Percentiles rank a stretch among this genome's conserved stretches.
Conservation (phyloP, 2,888 invertebrate genomes). For the Mayetiola destructor region DNA sequence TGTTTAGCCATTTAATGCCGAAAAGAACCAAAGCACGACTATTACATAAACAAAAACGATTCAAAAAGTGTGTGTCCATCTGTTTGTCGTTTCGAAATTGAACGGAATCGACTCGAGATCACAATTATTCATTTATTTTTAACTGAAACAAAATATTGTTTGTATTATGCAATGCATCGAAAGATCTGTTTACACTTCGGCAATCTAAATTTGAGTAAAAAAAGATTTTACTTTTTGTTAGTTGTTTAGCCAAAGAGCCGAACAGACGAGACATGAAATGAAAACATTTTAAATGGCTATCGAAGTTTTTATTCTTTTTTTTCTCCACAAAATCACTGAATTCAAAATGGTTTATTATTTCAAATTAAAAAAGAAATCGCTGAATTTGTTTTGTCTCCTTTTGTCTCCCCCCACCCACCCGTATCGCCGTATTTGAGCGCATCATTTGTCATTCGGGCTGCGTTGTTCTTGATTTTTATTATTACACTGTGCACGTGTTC, state of each 20-base stretch:
- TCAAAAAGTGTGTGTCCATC: conserved; percentile 12
- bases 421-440: not conserved
- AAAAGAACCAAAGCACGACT: not conserved
- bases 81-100: not conserved
- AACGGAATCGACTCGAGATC: not conserved
- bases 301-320: too few relatives aligned
- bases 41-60: not conserved
- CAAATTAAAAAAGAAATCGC: too few relatives aligned
- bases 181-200: too few relatives aligned
- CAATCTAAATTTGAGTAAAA: too few relatives aligned
- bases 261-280: too few relatives aligned
- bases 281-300: too few relatives aligned
- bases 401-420: not conserved
- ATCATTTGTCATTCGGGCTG: conserved; percentile 13
- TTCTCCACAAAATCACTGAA: conserved; percentile 1
- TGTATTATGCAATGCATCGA: not conserved
- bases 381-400: not conserved
- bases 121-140: not conserved
- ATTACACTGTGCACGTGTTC: conserved; percentile 4
- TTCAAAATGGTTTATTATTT: conserved; percentile 11
- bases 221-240: too few relatives aligned
- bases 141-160: not conserved
- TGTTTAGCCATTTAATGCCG: not conserved
- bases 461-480: conserved; percentile 4
- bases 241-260: too few relatives aligned